Conservation (phyloP, 2,888 invertebrate species). For the Phengaris alcon region DNA sequence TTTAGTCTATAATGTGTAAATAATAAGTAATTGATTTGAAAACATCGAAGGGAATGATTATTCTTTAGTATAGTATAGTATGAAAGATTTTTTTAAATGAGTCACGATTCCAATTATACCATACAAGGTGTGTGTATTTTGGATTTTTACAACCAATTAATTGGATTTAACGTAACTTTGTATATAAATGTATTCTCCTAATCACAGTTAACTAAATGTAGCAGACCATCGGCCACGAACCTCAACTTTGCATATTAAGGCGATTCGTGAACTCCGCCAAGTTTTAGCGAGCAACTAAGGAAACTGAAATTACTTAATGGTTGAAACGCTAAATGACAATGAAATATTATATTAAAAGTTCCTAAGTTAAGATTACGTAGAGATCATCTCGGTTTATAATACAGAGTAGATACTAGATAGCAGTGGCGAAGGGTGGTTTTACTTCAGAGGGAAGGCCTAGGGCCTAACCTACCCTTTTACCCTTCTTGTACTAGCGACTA, state of each 20-base stretch:
- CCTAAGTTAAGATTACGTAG: neutral
- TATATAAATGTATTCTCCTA: conserved; percentile 30
- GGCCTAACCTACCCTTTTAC: no score
- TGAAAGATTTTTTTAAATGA: no score
- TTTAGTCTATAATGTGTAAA: no score
- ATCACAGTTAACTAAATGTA: conserved; percentile 33
- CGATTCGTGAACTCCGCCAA: conserved; percentile 32
- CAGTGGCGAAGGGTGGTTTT: no score
- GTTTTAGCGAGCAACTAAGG: conserved; percentile 30
- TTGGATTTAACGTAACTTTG: neutral
- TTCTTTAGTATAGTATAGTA: no score
- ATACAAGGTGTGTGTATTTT: neutral
- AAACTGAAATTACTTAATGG: conserved; percentile 30
- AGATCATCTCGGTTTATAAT: neutral
- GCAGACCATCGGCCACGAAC: conserved; percentile 33
- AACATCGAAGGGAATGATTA: no score
- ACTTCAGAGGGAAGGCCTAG: no score
- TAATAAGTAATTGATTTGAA: no score
- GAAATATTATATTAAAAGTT: conserved; percentile 21
- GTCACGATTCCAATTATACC: no score
- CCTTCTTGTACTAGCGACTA: no score
- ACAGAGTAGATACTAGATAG: no score
- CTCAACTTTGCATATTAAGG: conserved; percentile 37
- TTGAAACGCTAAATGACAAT: conserved; percentile 26
- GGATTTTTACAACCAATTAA: neutral